Base-by-base conservation (phyloP, 2,888 invertebrate species). In the Ichneumon xanthorius region DNA sequence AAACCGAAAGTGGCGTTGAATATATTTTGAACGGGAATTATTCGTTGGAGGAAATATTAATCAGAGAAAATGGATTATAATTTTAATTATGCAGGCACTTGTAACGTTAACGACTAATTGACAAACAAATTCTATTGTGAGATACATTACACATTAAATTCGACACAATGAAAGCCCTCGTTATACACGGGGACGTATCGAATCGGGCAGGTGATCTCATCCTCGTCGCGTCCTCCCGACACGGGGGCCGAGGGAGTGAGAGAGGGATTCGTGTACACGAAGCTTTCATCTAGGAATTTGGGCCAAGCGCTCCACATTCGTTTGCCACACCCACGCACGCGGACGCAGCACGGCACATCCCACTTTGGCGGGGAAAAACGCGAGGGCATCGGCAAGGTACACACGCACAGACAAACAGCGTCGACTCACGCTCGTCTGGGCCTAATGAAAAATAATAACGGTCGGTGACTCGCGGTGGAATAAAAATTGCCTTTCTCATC, bases 271-370 rank as follows among this genome's bases (percentile, higher is more conserved):
- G 58, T 26, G 70, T 30, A 48, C 33, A 33, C 50, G 70, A 72
- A 67, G 14, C 48, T 70, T 70, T 63, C 50, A 48, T 53, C 70
- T 48, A 19, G 40, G 67, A 80, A 84, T 84, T 80, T 75, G 50
- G 70, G 48, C 48, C 80, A 70, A 53, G 11, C 26, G 45, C 33
- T 37, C 67, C 75, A 19, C n/a, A 33, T 58, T 53, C 72, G 53
- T 67, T 68, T 40, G 81, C 55, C 71, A 65, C 65, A 82, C 65
- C 68, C 73, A 73, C 67, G 80, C 30, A 37, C 72, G 14, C 78
- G 30, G 50, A 19, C 45, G 16, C n/a, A 26, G 55, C 67, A 68
- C 77, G 77, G 55, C 40, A 70, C 58, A 78, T 48, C 33, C 40
- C 40, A 79, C 77, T 68, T 68, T 78, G 40, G 45, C 68, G 45